phyloP scores from a whole-genome alignment of 2,797 vertebrate species.

The Propithecus deckenii region DNA sequence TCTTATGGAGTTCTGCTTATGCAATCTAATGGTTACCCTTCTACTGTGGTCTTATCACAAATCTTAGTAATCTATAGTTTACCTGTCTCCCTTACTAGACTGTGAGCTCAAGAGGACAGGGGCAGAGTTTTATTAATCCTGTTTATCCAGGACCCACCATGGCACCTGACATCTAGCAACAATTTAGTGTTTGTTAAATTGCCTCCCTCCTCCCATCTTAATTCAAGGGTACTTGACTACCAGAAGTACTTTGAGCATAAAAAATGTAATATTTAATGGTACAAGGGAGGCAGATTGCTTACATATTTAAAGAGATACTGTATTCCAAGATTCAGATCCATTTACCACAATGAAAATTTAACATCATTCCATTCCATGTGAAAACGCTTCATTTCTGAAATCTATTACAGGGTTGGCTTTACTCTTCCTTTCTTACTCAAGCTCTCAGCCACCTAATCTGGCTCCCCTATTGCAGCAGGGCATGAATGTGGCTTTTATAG shows the following conservation, averaged over 20 bases:
- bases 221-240: not conserved
- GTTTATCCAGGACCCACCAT: not conserved
- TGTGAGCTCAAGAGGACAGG: not conserved
- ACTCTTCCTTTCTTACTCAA: not conserved
- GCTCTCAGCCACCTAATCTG: not conserved
- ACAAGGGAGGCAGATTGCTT: not conserved
- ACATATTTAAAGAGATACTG: not conserved
- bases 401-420: not conserved
- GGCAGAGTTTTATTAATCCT: slow-evolving; percentile 31
- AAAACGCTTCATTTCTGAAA: slow-evolving; percentile 3
- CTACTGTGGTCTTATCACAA: not conserved
- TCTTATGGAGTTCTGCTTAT: not conserved
- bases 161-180: not conserved
- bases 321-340: not conserved
- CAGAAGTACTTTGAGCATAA: not conserved
- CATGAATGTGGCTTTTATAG: slow-evolving; percentile 23
- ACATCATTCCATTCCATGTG: not conserved
- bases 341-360: not conserved
- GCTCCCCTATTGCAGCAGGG: not conserved
- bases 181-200: slow-evolving; percentile 20
- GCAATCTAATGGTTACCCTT: not conserved
- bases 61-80: not conserved
- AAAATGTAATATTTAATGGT: not conserved
- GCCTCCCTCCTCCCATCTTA: not conserved
- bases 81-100: not conserved